Evolutionary conservation across 2,113 vertebrate species (phyloP).

Genomic region (Ochotona princeps): DNA sequence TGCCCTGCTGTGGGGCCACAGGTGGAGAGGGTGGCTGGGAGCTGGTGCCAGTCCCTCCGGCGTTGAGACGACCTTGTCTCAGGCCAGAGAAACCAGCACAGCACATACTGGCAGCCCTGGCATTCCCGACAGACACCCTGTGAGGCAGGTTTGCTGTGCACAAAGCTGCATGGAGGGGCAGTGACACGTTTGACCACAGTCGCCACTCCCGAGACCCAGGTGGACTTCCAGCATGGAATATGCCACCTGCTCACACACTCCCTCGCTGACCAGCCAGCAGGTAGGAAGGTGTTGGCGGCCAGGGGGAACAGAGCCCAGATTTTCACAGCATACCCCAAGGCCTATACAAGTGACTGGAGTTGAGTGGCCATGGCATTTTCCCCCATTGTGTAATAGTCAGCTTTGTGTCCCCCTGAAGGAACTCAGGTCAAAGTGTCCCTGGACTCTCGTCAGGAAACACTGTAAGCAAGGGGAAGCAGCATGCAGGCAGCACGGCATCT

Average conservation of each 20-base stretch:
- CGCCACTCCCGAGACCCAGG: too few relatives aligned
- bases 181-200: too few relatives aligned
- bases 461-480: background rate
- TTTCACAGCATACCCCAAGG: background rate
- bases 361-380: background rate
- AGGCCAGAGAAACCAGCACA: too few relatives aligned
- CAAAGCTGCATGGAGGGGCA: too few relatives aligned
- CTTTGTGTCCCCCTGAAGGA: background rate
- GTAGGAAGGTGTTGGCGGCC: too few relatives aligned
- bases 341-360: background rate
- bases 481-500: conserved; percentile 46
- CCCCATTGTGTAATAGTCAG: background rate
- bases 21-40: too few relatives aligned
- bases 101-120: background rate
- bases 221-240: too few relatives aligned
- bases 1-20: too few relatives aligned
- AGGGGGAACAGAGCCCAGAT: too few relatives aligned
- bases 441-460: background rate
- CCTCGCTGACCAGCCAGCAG: background rate
- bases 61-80: too few relatives aligned
- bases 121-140: conserved; percentile 4
- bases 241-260: background rate
- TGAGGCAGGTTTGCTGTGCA: conserved; percentile 38
- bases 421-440: background rate
- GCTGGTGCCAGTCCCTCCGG: too few relatives aligned